phyloP scores from a whole-genome alignment of 2,888 invertebrate genomes.

The Poecilus cupreus region DNA sequence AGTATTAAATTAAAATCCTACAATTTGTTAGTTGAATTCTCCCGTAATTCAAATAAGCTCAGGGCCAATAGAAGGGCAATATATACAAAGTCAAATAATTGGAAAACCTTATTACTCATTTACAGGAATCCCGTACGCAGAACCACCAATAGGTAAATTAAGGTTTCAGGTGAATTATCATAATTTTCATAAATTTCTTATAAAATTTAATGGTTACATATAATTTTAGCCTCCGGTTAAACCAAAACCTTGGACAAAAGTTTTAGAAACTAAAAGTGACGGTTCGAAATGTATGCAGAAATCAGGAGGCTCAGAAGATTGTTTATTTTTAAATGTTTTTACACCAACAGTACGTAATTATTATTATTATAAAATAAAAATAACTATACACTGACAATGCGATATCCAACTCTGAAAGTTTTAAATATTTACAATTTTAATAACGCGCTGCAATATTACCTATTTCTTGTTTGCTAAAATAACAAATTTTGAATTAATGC shows the following conservation, averaged over 20 bases:
- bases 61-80: conserved; percentile 39
- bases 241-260: conserved; percentile 11
- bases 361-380: neutral
- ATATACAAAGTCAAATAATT: neutral
- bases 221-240: conserved; percentile 14
- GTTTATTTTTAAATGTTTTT: conserved; percentile 47
- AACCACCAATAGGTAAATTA: conserved; percentile 37
- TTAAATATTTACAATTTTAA: too few relatives aligned
- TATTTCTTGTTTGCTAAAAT: too few relatives aligned
- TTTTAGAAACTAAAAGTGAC: conserved; percentile 27
- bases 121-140: conserved; percentile 42
- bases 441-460: too few relatives aligned
- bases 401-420: too few relatives aligned
- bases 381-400: too few relatives aligned
- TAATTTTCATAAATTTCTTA: too few relatives aligned
- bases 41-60: neutral
- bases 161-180: conserved; percentile 51
- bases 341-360: conserved; percentile 29
- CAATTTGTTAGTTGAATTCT: too few relatives aligned
- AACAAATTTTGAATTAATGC: neutral
- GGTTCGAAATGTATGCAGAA: conserved; percentile 33
- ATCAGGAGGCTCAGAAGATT: conserved; percentile 39
- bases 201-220: too few relatives aligned
- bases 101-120: conserved; percentile 23
- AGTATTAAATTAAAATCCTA: too few relatives aligned